Base-by-base conservation (phyloP, 2,113 vertebrate genomes). In the Cygnus atratus region DNA sequence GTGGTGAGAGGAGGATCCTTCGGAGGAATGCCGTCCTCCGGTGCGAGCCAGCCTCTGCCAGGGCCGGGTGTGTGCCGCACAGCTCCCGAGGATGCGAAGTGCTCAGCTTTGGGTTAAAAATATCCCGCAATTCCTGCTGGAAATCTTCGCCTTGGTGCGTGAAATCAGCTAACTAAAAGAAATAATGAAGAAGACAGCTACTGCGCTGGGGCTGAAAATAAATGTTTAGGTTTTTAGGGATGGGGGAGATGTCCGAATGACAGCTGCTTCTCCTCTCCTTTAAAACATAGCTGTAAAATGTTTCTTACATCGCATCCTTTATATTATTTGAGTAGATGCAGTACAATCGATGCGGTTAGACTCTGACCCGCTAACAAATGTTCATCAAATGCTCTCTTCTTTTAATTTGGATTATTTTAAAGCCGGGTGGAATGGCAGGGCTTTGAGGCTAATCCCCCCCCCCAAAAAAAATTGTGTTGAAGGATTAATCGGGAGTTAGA, bases 31-130 rank as follows among this genome's bases (percentile, higher is more conserved):
- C 25, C 70, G 41, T 43, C 55, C 46, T 44, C 52, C 0, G 1
- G 13, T 2, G 5, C 52, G 35, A 65, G 15, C 37, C 2, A 4
- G 18, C 11, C 14, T 35, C 62, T 37, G 41, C 2, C 2, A 61
- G 85, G 75, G 55, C 70, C n/a, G 12, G 76, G 63, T 48, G 76
- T 37, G 28, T 2, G 13, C 28, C 11, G 25, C 6, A 3, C 1
- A 1, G 16, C 41, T 37, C 46, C 24, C 14, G 35, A 4, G 0
- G 18, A 13, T 11, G 10, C 1, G 3, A 62, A 35, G 54, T 25
- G 68, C 79, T 84, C 46, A 26, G 4, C 58, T 81, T 73, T 50
- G 76, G 20, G n/a, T n/a, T 86, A 78, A 83, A 89, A 86, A 94
- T 61, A 86, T 25, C 50, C 76, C 44, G 3, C 10, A 59, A 16